Evolutionary conservation across 2,888 invertebrate genomes (phyloP).

Genomic region (Petrolisthes cinctipes): DNA sequence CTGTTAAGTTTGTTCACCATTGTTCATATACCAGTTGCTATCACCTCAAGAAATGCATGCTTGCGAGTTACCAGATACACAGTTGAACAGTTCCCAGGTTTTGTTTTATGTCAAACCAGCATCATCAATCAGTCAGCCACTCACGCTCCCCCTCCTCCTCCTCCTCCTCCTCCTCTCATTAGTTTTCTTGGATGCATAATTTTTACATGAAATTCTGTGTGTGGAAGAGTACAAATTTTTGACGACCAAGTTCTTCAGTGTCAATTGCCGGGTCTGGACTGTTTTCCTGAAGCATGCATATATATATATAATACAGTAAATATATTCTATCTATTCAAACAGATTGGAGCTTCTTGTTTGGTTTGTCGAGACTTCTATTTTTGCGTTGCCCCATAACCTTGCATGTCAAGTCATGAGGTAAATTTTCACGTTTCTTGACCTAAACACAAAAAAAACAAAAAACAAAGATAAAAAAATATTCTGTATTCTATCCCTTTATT

Average conservation of each 20-base stretch:
- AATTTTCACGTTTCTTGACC: background rate
- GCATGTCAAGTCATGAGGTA: background rate
- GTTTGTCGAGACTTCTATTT: background rate
- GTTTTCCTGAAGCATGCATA: conserved; percentile 18
- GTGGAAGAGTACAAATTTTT: conserved; percentile 62
- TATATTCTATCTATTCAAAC: background rate
- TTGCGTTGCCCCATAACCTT: background rate
- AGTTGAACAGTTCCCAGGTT: conserved; percentile 13
- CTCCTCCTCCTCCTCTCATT: conserved; percentile 38
- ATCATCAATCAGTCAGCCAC: conserved; percentile 32
- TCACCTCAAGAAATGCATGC: conserved; percentile 33
- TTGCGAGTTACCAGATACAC: conserved; percentile 28
- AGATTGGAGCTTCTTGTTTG: conserved; percentile 35
- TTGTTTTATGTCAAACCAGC: conserved; percentile 22
- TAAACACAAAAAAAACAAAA: background rate
- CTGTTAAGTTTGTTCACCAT: background rate
- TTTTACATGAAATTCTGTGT: conserved; percentile 58
- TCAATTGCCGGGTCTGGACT: conserved; percentile 55
- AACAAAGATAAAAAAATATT: background rate
- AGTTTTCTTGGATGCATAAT: conserved; percentile 54
- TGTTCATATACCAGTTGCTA: conserved; percentile 20
- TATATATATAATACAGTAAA: conserved; percentile 3
- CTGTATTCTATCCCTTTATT: background rate
- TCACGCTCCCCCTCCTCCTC: background rate
- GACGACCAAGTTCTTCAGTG: conserved; percentile 52